These are phyloP conservation scores for Zelleria hepariella DNA, from an alignment of 2,888 invertebrate genomes.

Conservation along the genomic window DNA sequence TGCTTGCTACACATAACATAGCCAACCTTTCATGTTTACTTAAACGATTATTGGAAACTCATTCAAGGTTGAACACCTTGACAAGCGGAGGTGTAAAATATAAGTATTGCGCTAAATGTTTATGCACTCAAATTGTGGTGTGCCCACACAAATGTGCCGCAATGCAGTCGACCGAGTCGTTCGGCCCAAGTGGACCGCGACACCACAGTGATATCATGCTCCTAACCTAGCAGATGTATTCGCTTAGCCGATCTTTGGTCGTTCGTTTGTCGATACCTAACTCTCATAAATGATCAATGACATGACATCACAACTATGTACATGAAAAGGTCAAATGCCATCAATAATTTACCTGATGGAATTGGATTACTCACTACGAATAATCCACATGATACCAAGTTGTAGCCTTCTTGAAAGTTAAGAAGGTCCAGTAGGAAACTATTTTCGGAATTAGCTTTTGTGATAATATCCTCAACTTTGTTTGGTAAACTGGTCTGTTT, in stretches of 20 bases:
- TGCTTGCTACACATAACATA: background rate
- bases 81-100: slow-evolving; percentile 11
- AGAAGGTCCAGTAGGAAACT: no score
- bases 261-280: no score
- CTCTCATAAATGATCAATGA: no score
- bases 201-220: slow-evolving; percentile 17
- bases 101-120: slow-evolving; percentile 7
- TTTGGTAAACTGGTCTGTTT: no score
- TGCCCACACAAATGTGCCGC: slow-evolving; percentile 23
- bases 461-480: no score
- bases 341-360: no score
- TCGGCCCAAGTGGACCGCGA: slow-evolving; percentile 31
- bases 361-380: no score
- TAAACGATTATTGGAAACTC: background rate
- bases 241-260: slow-evolving; percentile 3
- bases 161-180: slow-evolving; percentile 34
- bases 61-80: background rate
- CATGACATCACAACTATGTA: no score
- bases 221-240: slow-evolving; percentile 4
- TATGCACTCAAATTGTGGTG: slow-evolving; percentile 9
- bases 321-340: no score
- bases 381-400: no score
- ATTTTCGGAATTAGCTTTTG: no score
- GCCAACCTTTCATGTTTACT: background rate
- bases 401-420: no score